Evolutionary conservation across 2,888 invertebrate species (phyloP).

Genomic region (Deilephila elpenor): DNA sequence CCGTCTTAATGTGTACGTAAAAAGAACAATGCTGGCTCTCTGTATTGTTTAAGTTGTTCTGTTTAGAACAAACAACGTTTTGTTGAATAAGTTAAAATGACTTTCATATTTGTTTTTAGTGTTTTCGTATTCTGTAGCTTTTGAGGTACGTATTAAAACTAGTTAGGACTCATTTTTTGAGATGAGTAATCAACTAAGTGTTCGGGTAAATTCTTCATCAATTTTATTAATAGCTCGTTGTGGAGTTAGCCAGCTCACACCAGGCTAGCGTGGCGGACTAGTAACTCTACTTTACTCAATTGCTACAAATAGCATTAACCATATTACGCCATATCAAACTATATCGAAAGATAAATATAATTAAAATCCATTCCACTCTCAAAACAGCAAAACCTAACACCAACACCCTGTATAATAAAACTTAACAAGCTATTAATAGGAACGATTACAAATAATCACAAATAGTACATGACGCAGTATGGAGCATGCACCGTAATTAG

Average conservation of each 20-base stretch:
- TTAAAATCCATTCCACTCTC: neutral
- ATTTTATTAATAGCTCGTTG: too few relatives aligned
- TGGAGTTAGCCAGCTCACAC: too few relatives aligned
- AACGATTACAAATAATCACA: conserved; percentile 14
- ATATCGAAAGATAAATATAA: neutral
- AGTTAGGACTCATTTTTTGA: too few relatives aligned
- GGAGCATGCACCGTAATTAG: conserved; percentile 18
- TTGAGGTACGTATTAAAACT: neutral
- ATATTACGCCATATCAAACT: too few relatives aligned
- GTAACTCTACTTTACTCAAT: too few relatives aligned
- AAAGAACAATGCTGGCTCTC: neutral
- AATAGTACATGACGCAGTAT: neutral
- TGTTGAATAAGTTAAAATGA: neutral
- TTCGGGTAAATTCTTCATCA: too few relatives aligned
- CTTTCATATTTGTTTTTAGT: neutral
- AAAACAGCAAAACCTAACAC: neutral
- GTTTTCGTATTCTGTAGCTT: neutral
- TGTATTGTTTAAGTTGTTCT: neutral
- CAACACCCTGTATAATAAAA: neutral
- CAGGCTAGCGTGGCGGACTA: too few relatives aligned
- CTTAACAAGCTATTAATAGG: neutral
- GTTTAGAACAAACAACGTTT: neutral
- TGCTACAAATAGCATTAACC: too few relatives aligned
- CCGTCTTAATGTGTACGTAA: conserved; percentile 15
- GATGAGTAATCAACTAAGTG: too few relatives aligned